Conservation (phyloP, 2,888 invertebrate species). For the Ecliptopera silaceata region DNA sequence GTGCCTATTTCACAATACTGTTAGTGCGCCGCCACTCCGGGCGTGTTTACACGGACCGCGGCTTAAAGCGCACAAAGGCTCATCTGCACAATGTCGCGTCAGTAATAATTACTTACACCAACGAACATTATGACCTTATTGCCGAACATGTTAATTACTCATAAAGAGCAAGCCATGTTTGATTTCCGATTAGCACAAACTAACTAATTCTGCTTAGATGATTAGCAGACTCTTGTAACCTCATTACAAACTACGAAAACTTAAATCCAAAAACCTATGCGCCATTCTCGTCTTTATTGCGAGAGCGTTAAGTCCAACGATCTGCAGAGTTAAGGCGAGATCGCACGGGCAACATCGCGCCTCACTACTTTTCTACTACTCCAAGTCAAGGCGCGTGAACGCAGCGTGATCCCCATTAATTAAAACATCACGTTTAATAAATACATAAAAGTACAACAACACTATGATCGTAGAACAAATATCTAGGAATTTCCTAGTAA, state of each 20-base stretch:
- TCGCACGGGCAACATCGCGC: slow-evolving; percentile 8
- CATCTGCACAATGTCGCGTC: slow-evolving; percentile 9
- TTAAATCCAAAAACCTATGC: slow-evolving; percentile 7
- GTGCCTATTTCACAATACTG: slow-evolving; percentile 2
- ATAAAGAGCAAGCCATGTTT: slow-evolving; percentile 40
- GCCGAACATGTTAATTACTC: slow-evolving; percentile 47
- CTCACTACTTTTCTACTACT: slow-evolving; percentile 5
- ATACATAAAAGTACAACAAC: slow-evolving; percentile 52
- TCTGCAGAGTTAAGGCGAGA: slow-evolving; percentile 18
- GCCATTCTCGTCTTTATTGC: slow-evolving; percentile 19
- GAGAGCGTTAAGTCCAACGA: slow-evolving; percentile 12
- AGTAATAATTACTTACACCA: slow-evolving; percentile 29
- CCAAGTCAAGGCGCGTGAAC: slow-evolving; percentile 47
- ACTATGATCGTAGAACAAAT: slow-evolving; percentile 43
- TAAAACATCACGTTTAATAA: slow-evolving; percentile 55
- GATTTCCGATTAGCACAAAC: slow-evolving; percentile 47
- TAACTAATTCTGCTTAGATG: slow-evolving; percentile 46
- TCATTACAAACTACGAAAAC: slow-evolving; percentile 33
- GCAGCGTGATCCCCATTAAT: slow-evolving; percentile 53
- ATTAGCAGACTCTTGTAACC: slow-evolving; percentile 41
- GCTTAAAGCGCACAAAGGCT: slow-evolving; percentile 10
- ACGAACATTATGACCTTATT: slow-evolving; percentile 41
- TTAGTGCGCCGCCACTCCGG: background rate
- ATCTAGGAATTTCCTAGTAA: slow-evolving; percentile 40
- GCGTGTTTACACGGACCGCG: slow-evolving; percentile 3